Evolutionary conservation across 2,113 vertebrate genomes (phyloP), one percentile per base, ranked within the genome.

Genomic region (Melanotaenia duboulayi): DNA sequence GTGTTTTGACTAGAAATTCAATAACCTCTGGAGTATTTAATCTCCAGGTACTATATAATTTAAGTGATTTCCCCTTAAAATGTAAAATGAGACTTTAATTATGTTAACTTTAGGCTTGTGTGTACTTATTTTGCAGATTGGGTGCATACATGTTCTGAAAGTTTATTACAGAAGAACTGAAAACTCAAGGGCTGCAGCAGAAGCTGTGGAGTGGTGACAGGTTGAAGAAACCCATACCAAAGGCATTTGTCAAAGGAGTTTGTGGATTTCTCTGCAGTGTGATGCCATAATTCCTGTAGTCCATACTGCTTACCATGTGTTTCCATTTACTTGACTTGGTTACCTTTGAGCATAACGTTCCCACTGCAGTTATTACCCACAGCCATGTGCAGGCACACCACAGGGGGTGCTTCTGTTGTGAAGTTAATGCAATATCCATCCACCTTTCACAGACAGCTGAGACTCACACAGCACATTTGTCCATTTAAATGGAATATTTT

Each of bases 241-340:
- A 74, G 71, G 75, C 70, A 23, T 84, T 65, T 54, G 73, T 74
- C 81, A 76, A 54, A 48, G 64, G 50, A 64, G 55, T 28, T 25
- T 0, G 42, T 32, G 63, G 0, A 1, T 65, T 65, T 81, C 51
- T 79, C 69, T 65, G 37, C 16, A 24, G 65, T n/a, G 57, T 13
- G 39, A 83, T 70, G 65, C 72, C 80, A 49, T 74, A 67, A 62
- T 49, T 66, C 78, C 61, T 56, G 39, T 25, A 22, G 40, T 62
- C 71, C 13, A 3, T 1, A 32, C 69, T 17, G 59, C 39, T 58
- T 24, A 6, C 70, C 93, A 93, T 93, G 89, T 92, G 93, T 92
- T 94, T 93, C 65, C 85, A 92, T 91, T 94, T 93, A 94, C 92
- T 89, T 90, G 89, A 68, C 55, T 61, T 0, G 16, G 59, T 76